Evolutionary conservation across 2,113 vertebrate species (phyloP).

Genomic region (Taxidea taxus): DNA sequence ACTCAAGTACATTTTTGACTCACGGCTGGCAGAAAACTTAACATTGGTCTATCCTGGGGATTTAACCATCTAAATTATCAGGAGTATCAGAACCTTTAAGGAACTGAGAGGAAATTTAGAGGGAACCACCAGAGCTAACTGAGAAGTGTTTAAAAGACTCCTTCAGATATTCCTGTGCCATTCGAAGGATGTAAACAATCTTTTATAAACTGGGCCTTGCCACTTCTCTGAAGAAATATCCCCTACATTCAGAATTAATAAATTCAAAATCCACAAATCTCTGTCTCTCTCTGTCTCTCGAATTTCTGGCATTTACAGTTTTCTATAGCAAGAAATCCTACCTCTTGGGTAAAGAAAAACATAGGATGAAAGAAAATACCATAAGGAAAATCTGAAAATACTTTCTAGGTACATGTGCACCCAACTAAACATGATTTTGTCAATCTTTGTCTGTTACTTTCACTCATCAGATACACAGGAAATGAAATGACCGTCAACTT

Average conservation of each 20-base stretch:
- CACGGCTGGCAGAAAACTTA: background rate
- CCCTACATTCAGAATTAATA: background rate
- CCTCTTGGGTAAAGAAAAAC: background rate
- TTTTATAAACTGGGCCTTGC: background rate
- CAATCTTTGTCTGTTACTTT: background rate
- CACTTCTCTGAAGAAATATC: background rate
- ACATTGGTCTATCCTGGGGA: background rate
- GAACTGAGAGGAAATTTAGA: background rate
- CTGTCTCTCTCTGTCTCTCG: background rate
- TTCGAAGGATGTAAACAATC: background rate
- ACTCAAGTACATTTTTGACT: background rate
- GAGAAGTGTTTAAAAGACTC: background rate
- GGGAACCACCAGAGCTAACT: background rate
- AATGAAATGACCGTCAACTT: background rate
- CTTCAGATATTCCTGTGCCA: background rate
- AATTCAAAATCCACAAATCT: background rate
- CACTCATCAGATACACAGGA: background rate
- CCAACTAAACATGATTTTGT: background rate
- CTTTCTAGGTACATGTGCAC: background rate
- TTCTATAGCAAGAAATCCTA: background rate
- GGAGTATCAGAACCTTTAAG: background rate
- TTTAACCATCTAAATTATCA: background rate
- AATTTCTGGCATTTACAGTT: background rate
- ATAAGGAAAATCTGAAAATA: background rate
- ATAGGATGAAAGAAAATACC: background rate